Evolutionary conservation across 2,888 invertebrate species (phyloP).

Genomic region (Ethmia dodecea): DNA sequence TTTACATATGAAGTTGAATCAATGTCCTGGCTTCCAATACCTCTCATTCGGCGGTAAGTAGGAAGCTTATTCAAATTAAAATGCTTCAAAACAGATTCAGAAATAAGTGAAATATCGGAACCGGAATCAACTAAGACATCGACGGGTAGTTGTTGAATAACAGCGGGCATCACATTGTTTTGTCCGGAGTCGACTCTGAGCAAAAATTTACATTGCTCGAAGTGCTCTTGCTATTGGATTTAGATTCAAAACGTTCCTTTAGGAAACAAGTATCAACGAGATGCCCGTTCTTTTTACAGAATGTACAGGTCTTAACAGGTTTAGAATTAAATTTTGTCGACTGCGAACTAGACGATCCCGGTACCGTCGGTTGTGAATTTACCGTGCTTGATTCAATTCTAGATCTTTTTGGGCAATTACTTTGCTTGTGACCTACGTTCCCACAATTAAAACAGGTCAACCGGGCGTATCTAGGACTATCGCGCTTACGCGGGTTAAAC

Average conservation of each 20-base stretch:
- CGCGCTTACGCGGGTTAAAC: neutral
- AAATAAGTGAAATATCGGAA: slow-evolving; percentile 15
- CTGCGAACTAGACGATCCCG: too few relatives aligned
- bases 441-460: neutral
- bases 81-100: slow-evolving; percentile 9
- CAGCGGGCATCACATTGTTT: slow-evolving; percentile 11
- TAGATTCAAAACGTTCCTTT: slow-evolving; percentile 7
- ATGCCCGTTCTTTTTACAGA: slow-evolving; percentile 14
- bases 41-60: slow-evolving; percentile 4
- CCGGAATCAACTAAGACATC: slow-evolving; percentile 23
- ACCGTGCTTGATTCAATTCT: too few relatives aligned
- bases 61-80: slow-evolving; percentile 12
- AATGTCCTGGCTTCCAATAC: slow-evolving; percentile 8
- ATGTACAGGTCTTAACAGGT: too few relatives aligned
- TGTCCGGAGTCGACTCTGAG: slow-evolving; percentile 1
- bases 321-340: too few relatives aligned
- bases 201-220: slow-evolving; percentile 10
- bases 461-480: neutral
- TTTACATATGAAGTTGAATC: slow-evolving; percentile 10
- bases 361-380: too few relatives aligned
- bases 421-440: neutral
- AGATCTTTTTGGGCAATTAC: too few relatives aligned
- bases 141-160: slow-evolving; percentile 14
- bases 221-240: slow-evolving; percentile 2
- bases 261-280: slow-evolving; percentile 6